These are phyloP conservation scores for Brachionus rotundiformis DNA, from an alignment of 1,140 invertebrate species.

Conservation along the genomic window DNA sequence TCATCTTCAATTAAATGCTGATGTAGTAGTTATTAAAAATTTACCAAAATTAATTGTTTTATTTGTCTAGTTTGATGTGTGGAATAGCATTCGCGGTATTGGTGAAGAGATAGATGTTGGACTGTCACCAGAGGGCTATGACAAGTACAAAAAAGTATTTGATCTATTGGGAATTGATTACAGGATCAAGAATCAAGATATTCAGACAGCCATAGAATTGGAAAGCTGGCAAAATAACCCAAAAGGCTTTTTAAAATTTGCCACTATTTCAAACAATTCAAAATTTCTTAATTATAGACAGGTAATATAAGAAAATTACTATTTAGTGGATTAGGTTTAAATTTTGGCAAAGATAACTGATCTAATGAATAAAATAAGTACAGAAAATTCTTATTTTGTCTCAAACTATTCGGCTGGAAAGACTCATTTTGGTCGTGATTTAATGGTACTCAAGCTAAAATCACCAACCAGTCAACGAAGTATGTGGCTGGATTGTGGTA, in stretches of 20 bases:
- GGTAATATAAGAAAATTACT: not conserved
- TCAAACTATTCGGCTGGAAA: slow-evolving; percentile 38
- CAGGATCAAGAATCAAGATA: slow-evolving; percentile 8
- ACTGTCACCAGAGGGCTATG: not conserved
- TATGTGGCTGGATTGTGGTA: slow-evolving; percentile 47
- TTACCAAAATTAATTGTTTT: not conserved
- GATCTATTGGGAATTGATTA: not conserved
- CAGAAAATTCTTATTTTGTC: not conserved
- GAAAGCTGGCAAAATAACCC: not conserved
- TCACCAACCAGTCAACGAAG: slow-evolving; percentile 21
- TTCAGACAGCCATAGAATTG: not conserved
- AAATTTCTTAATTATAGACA: not conserved
- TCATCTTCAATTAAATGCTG: not conserved
- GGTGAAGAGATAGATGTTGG: slow-evolving; percentile 3
- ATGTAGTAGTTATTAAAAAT: not conserved
- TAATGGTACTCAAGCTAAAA: not conserved
- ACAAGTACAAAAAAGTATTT: not conserved
- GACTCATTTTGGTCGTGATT: not conserved
- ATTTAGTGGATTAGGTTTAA: not conserved
- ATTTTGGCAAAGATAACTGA: not conserved
- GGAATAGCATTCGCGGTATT: not conserved
- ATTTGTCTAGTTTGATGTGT: slow-evolving; percentile 12
- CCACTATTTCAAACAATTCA: not conserved
- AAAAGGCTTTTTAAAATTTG: not conserved
- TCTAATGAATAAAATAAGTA: not conserved